A percentile compares a stretch with the other conserved stretches of the same genome.
These are phyloP conservation scores for Podocnemis expansa DNA, from an alignment of 2,113 vertebrate genomes.

Conservation along the genomic window DNA sequence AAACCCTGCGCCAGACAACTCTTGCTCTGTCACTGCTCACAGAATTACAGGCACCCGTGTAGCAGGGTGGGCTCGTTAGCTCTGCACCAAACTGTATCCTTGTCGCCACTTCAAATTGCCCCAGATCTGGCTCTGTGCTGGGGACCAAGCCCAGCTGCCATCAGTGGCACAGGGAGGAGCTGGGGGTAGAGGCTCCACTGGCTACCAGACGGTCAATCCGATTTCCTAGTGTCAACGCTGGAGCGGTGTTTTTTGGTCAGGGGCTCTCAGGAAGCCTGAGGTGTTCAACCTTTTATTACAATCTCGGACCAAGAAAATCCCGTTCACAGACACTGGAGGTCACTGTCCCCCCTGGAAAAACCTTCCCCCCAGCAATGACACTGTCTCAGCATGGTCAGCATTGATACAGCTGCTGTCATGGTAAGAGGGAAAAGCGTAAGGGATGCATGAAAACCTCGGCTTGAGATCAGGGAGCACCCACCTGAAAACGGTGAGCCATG, in stretches of 20 bases:
- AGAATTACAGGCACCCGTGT: neutral
- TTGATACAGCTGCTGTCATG: too few species aligned
- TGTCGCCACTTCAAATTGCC: neutral
- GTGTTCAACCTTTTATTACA: neutral
- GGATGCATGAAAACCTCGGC: neutral
- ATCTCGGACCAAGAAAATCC: neutral
- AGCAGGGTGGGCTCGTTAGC: too few species aligned
- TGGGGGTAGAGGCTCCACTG: neutral
- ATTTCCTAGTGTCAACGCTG: neutral
- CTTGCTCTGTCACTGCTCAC: too few species aligned
- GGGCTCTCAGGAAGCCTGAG: accelerated
- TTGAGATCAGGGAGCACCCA: neutral
- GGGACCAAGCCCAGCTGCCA: neutral
- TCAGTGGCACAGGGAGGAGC: neutral
- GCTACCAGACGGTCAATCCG: neutral
- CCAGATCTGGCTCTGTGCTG: neutral
- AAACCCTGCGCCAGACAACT: neutral
- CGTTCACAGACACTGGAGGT: neutral
- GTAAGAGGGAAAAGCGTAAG: too few species aligned
- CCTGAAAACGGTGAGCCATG: neutral
- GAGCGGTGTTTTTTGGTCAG: neutral
- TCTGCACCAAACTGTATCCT: too few species aligned
- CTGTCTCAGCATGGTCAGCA: too few species aligned
- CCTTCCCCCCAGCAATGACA: neutral
- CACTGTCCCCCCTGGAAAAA: neutral